A percentile compares a stretch with the other conserved stretches of the same genome.
Evolutionary conservation across 2,888 invertebrate genomes (phyloP).

Genomic region (Podotricha telesiphe): DNA sequence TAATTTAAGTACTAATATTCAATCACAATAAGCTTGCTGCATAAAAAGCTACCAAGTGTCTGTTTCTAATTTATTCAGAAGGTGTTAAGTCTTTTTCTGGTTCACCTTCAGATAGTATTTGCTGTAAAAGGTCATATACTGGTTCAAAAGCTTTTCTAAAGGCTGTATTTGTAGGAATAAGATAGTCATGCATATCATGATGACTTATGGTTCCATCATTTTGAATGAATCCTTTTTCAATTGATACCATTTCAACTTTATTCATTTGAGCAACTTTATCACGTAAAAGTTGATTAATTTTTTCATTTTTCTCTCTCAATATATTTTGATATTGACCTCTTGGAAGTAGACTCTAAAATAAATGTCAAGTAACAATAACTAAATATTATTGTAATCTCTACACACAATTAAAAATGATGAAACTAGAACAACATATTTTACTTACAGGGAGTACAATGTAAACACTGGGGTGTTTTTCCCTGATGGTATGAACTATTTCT

Average conservation of each 20-base stretch:
- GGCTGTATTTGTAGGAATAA: constrained; percentile 93
- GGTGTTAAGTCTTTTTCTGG: constrained; percentile 89
- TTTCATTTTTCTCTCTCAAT: constrained; percentile 89
- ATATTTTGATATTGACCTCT: constrained; percentile 93
- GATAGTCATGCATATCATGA: constrained; percentile 96
- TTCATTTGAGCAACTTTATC: constrained; percentile 85
- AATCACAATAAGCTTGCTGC: constrained; percentile 78
- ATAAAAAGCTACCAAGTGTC: constrained; percentile 56
- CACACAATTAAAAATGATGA: too few species aligned
- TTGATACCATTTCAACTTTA: constrained; percentile 90
- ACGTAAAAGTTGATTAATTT: constrained; percentile 89
- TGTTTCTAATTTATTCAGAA: constrained; percentile 81
- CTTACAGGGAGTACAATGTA: constrained; percentile 94
- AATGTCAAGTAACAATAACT: neutral
- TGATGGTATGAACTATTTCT: constrained; percentile 89
- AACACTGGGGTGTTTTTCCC: constrained; percentile 90
- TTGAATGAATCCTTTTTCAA: constrained; percentile 91
- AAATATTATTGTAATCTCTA: too few species aligned
- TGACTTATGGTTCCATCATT: constrained; percentile 92
- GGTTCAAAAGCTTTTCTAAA: constrained; percentile 94
- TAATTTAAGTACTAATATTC: constrained; percentile 75
- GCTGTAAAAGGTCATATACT: constrained; percentile 90
- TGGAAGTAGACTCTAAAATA: constrained; percentile 91
- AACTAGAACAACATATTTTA: constrained; percentile 52
- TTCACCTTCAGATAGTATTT: constrained; percentile 90